These are phyloP conservation scores for Aix galericulata DNA, from an alignment of 2,113 vertebrate species.

Conservation along the genomic window DNA sequence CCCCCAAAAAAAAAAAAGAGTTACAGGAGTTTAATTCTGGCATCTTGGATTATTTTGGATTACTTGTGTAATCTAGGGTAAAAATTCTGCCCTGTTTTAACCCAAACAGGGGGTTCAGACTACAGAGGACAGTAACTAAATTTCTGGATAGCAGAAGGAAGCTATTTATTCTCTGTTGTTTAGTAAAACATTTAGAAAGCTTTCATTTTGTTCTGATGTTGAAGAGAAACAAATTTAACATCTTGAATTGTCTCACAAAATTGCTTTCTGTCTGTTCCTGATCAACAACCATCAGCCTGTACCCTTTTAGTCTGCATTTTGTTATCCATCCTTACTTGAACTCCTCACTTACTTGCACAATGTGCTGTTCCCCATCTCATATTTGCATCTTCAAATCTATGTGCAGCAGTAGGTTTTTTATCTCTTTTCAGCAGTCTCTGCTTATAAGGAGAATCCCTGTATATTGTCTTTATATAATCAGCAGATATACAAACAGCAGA, in stretches of 20 bases:
- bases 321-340: not conserved
- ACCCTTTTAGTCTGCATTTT: not conserved
- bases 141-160: not conserved
- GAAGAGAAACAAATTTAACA: not conserved
- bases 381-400: not conserved
- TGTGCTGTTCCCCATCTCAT: not conserved
- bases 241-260: not conserved
- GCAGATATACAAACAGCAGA: not conserved
- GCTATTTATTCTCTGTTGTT: not conserved
- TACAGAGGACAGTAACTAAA: not conserved
- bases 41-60: not conserved
- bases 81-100: not conserved
- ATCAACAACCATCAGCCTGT: not conserved
- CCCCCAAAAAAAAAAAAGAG: too few species aligned
- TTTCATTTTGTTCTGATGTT: not conserved
- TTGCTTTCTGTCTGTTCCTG: not conserved
- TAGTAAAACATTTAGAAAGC: not conserved
- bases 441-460: not conserved
- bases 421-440: not conserved
- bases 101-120: not conserved
- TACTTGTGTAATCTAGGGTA: rapidly evolving
- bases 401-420: not conserved
- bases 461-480: not conserved
- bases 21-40: not conserved
- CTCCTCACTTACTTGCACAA: not conserved